A percentile compares a stretch with the other conserved stretches of the same genome.
Evolutionary conservation across 2,888 invertebrate species (phyloP).

Genomic region (Physocephala rufipes): DNA sequence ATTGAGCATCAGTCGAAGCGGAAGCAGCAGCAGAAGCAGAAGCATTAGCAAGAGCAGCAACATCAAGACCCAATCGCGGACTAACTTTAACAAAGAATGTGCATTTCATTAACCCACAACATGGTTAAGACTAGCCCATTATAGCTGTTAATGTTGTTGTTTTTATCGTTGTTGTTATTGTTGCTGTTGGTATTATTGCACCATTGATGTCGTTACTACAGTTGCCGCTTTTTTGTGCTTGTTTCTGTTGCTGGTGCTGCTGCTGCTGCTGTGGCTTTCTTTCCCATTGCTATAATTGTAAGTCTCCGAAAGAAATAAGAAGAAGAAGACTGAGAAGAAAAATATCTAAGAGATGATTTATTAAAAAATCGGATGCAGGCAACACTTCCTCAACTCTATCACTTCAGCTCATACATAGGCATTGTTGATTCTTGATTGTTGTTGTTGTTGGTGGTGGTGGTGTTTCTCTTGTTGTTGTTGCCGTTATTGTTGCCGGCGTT

Average conservation of each 20-base stretch:
- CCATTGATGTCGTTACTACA: not conserved
- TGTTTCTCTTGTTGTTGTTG: slow-evolving; percentile 34
- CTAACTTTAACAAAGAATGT: slow-evolving; percentile 26
- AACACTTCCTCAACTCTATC: slow-evolving; percentile 15
- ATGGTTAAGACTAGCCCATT: slow-evolving; percentile 9
- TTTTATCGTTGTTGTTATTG: not conserved
- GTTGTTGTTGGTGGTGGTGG: slow-evolving; percentile 27
- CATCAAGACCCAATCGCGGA: slow-evolving; percentile 5
- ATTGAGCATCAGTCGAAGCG: not conserved
- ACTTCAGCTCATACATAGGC: not conserved
- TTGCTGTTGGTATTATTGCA: not conserved
- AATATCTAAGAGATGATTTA: slow-evolving; percentile 11
- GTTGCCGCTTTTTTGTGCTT: not conserved
- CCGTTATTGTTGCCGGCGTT: slow-evolving; percentile 16
- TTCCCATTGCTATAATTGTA: not conserved
- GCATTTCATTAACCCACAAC: slow-evolving; percentile 36
- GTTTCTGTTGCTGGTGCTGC: slow-evolving; percentile 1
- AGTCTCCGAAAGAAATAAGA: not conserved
- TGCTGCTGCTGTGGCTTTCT: not conserved
- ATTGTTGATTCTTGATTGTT: not conserved
- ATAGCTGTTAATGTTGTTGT: not conserved
- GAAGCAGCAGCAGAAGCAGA: slow-evolving; percentile 5
- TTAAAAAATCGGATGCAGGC: slow-evolving; percentile 29
- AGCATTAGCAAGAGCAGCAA: slow-evolving; percentile 9
- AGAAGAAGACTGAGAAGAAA: not conserved